A percentile compares a stretch with the other conserved stretches of the same genome.
phyloP scores from a whole-genome alignment of 2,113 vertebrate species.

The Corythornis vintsioides region DNA sequence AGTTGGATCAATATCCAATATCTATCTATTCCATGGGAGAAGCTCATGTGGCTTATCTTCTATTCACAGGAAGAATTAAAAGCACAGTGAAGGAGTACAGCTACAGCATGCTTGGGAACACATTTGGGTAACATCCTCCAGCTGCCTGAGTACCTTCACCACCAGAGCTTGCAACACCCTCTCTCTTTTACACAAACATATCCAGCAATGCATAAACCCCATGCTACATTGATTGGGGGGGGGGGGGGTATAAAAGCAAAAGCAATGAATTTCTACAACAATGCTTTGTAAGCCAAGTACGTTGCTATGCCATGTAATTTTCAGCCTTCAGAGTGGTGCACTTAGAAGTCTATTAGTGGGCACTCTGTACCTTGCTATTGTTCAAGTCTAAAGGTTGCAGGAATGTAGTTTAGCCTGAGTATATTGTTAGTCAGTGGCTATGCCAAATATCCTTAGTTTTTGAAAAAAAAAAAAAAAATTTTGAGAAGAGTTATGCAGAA shows the following conservation, averaged over 20 bases:
- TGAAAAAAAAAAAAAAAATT: background rate
- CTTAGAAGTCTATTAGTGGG: background rate
- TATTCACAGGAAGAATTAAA: background rate
- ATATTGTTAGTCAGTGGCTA: background rate
- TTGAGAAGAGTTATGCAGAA: background rate
- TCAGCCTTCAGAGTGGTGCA: background rate
- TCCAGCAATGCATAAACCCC: background rate
- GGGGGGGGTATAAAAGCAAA: background rate
- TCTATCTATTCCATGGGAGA: background rate
- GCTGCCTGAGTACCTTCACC: background rate
- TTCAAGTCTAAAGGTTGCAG: background rate
- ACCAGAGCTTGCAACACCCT: background rate
- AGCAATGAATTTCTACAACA: background rate
- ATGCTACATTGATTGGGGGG: background rate
- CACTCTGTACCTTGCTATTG: background rate
- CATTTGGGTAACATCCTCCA: accelerated
- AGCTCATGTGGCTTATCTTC: background rate
- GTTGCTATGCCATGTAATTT: background rate
- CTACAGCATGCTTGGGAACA: background rate
- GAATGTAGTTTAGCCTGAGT: background rate
- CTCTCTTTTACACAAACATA: background rate
- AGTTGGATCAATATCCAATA: background rate
- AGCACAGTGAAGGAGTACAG: background rate
- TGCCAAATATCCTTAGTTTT: background rate
- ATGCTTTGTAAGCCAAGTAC: background rate